phyloP scores from a whole-genome alignment of 2,888 invertebrate genomes.

The Harpalus rufipes region DNA sequence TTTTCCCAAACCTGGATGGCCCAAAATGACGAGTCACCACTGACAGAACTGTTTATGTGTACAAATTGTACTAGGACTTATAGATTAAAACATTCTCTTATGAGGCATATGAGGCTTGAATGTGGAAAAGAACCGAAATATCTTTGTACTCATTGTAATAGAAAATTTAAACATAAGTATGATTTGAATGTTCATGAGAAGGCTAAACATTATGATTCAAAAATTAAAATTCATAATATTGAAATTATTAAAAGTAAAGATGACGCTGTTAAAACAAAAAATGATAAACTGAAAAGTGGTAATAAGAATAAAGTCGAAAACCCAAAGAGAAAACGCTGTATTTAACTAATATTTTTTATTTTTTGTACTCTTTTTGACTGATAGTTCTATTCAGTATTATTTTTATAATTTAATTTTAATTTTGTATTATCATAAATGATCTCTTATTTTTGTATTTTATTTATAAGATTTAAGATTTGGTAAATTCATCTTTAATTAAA shows the following conservation, averaged over 20 bases:
- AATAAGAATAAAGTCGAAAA: neutral
- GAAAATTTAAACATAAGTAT: slow-evolving; percentile 77
- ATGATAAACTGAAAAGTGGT: neutral
- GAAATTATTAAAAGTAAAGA: neutral
- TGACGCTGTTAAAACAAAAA: neutral
- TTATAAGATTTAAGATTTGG: neutral
- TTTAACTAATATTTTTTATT: slow-evolving; percentile 48
- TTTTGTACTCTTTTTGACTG: slow-evolving; percentile 34
- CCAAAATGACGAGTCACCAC: slow-evolving; percentile 67
- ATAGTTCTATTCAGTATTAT: slow-evolving; percentile 22
- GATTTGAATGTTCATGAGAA: slow-evolving; percentile 77
- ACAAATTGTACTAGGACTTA: slow-evolving; percentile 76
- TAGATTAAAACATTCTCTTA: slow-evolving; percentile 75
- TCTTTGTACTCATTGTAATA: slow-evolving; percentile 74
- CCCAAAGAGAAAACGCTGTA: slow-evolving; percentile 50
- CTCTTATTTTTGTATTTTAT: slow-evolving; percentile 3
- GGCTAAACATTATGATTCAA: slow-evolving; percentile 72
- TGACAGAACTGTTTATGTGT: slow-evolving; percentile 74
- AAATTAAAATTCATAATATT: neutral
- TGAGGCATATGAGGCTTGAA: slow-evolving; percentile 75
- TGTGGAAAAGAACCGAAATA: slow-evolving; percentile 75
- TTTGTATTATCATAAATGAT: neutral
- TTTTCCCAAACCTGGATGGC: neutral
- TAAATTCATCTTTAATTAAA: too few relatives aligned
- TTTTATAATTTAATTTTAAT: neutral